Base-by-base conservation (phyloP, 2,113 vertebrate species). In the Todiramphus saurophagus region DNA sequence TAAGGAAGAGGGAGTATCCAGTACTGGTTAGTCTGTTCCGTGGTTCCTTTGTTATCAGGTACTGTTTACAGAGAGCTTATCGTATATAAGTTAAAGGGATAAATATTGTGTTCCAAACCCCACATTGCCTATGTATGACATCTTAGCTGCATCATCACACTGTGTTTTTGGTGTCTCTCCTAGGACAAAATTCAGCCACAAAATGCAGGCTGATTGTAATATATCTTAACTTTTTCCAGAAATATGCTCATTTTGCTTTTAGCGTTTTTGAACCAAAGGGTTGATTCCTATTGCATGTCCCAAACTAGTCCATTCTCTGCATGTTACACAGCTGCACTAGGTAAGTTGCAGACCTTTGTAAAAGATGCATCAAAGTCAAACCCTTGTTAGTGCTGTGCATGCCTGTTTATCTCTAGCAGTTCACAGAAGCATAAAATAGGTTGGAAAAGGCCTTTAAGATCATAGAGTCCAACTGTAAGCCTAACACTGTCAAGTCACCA, bases 101-200 rank as follows among this genome's bases (percentile, higher is more conserved):
- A 81, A 91, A 60, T 82, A 87, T 43, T 83, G 27, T 8, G 60
- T 84, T 91, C 60, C 48, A 82, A 72, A 89, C 84, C 78, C 53
- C 51, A 69, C 55, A 75, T 18, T 70, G 55, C 59, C 21, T 18
- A 18, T 16, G 17, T 50, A 66, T 0, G 1, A 66, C 50, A 86
- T 77, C 13, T 83, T 60, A n/a, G 74, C 43, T 74, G 63, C 56
- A 87, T 58, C n/a, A 56, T 81, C 27, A 25, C 0, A 1, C n/a
- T 41, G 1, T 21, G 21, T 21, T 92, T 79, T 60, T 59, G 33
- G 33, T 76, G 46, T 60, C 41, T 74, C 75, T 83, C 25, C 30
- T 28, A 56, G 33, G 23, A 88, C 53, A 72, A 51, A 13, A 30
- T 23, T 43, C 18, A 76, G 28, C 37, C 13, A 31, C 35, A 44